A percentile compares a stretch with the other conserved stretches of the same genome.
Evolutionary conservation across 2,113 vertebrate genomes (phyloP).

Genomic region (Xiphorhynchus elegans): DNA sequence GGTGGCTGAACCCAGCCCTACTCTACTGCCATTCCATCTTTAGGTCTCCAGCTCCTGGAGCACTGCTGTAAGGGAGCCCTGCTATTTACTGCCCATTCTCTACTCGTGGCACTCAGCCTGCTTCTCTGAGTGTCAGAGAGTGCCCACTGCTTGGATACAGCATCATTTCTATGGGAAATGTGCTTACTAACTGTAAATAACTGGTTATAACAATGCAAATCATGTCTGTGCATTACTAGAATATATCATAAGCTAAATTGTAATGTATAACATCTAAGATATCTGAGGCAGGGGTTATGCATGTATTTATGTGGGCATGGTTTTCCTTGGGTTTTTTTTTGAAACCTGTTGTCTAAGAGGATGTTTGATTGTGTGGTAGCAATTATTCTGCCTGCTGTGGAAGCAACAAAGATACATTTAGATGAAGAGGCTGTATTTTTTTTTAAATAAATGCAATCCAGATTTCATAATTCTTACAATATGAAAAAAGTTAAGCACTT

Average conservation of each 20-base stretch:
- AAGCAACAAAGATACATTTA: constrained; percentile 1
- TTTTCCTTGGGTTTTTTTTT: neutral
- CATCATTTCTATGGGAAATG: neutral
- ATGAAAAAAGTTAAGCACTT: neutral
- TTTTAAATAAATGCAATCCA: constrained; percentile 34
- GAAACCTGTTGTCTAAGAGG: neutral
- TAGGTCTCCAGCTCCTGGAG: neutral
- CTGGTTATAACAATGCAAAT: neutral
- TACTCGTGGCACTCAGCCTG: accelerated
- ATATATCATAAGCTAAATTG: neutral
- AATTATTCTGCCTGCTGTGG: neutral
- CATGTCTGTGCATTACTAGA: neutral
- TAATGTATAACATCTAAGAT: neutral
- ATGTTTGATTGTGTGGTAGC: neutral
- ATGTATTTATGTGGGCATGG: accelerated
- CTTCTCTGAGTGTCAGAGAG: neutral
- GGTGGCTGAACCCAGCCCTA: neutral
- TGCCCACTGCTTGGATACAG: neutral
- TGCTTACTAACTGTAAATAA: neutral
- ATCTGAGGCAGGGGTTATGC: accelerated
- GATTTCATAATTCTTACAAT: constrained; percentile 52
- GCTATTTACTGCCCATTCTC: neutral
- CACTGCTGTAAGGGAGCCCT: accelerated
- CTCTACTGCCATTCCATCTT: neutral
- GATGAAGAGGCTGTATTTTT: constrained; percentile 13